Evolutionary conservation across 2,113 vertebrate genomes (phyloP), one percentile per base, ranked within the genome.

Genomic region (Acanthisitta chloris): DNA sequence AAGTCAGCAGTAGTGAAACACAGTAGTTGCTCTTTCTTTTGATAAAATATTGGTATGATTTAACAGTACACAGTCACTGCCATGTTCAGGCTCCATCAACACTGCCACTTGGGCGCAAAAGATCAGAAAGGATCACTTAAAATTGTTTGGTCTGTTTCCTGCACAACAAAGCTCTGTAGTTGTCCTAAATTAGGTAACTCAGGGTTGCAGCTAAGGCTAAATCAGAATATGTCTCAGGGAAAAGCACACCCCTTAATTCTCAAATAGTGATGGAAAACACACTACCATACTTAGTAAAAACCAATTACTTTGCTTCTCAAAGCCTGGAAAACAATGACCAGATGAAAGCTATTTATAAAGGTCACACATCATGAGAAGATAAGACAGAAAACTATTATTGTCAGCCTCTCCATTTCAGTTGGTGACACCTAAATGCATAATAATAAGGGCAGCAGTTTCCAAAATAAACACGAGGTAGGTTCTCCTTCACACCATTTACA

Each of bases 1-100:
- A 74, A 78, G 88, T 88, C 86, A 96, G 92, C 85, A 88, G 80
- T 28, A 52, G 46, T 43, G 51, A 88, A 92, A 84, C 38, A 85
- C 67, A 81, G 95, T 58, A 86, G 82, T 40, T 90, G 31, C 62
- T 88, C 43, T 69, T 92, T 90, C 70, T 65, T 92, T 69, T 70
- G 54, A 76, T 45, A 81, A 90, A 76, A 62, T 57, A 88, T 12
- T 61, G 62, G 66, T 64, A 62, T 61, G 38, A 93, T 80, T 88
- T 78, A 93, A 88, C 52, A 81, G 66, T 14, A 86, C 45, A 54
- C 5, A 84, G 59, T 51, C 88, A 77, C 49, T 62, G 66, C 29
- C 34, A 34, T 7, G 54, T 38, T 64, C 76, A 86, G 42, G 33
- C 46, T 82, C 24, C 46, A 65, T 10, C 18, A 17, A 59, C 55